These are phyloP conservation scores for Copidosoma aretas DNA, from an alignment of 2,888 invertebrate species.

Conservation along the genomic window DNA sequence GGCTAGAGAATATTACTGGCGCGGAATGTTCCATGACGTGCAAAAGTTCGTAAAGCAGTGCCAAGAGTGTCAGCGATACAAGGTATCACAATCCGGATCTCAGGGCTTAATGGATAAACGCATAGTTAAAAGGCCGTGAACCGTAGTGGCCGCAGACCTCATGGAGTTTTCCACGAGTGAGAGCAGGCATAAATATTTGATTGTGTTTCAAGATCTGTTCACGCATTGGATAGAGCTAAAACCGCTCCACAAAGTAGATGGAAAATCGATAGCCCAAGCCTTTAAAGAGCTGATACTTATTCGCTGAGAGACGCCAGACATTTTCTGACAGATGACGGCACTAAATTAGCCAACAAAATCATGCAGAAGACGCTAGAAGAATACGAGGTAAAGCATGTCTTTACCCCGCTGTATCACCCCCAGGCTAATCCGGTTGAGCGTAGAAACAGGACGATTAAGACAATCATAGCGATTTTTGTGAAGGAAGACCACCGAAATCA, in stretches of 20 bases:
- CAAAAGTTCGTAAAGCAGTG: background rate
- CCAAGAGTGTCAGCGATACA: background rate
- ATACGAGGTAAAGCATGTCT: conserved; percentile 2
- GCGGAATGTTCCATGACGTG: background rate
- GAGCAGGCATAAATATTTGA: background rate
- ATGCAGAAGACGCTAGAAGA: background rate
- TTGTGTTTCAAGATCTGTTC: background rate
- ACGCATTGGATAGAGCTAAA: background rate
- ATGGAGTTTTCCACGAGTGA: background rate
- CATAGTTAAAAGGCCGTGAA: background rate
- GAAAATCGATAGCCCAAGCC: background rate
- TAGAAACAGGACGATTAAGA: conserved; percentile 20
- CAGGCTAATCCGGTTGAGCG: conserved; percentile 36
- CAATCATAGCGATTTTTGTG: conserved; percentile 2
- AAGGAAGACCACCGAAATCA: conserved; percentile 3
- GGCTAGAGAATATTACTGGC: background rate
- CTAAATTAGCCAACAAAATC: conserved; percentile 20
- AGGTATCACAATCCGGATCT: background rate
- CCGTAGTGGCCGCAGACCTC: background rate
- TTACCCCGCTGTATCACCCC: conserved; percentile 32
- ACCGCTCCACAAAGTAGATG: background rate
- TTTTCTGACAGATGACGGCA: conserved; percentile 15
- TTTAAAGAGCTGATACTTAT: background rate
- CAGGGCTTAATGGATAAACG: background rate
- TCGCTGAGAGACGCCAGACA: conserved; percentile 33